phyloP scores from a whole-genome alignment of 2,888 invertebrate species.

The Andricus curvator region DNA sequence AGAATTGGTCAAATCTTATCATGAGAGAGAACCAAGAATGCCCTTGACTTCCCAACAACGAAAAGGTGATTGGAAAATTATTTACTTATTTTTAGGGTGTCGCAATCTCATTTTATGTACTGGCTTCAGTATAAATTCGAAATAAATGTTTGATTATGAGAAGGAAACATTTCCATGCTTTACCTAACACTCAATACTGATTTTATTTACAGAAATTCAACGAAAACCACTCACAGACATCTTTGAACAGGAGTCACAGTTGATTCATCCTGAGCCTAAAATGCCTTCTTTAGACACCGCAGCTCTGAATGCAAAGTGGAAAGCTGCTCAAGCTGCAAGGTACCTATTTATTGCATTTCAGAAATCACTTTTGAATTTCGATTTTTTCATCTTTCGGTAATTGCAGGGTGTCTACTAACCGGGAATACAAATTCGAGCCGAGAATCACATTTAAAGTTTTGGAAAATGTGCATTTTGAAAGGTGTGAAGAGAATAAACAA shows the following conservation, averaged over 20 bases:
- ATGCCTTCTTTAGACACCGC: constrained; percentile 72
- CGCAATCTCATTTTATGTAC: too few relatives aligned
- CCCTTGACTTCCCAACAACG: constrained; percentile 71
- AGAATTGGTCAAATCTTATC: constrained; percentile 73
- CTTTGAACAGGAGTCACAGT: constrained; percentile 74
- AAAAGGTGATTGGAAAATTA: constrained; percentile 67
- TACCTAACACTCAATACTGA: neutral
- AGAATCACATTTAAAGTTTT: too few relatives aligned
- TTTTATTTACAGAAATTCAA: constrained; percentile 68
- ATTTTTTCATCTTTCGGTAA: neutral
- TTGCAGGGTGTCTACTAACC: neutral
- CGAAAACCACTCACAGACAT: constrained; percentile 74
- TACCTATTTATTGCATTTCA: constrained; percentile 48
- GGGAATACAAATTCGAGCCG: too few relatives aligned
- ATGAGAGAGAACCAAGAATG: constrained; percentile 72
- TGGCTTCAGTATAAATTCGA: too few relatives aligned
- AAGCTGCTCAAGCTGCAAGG: constrained; percentile 73
- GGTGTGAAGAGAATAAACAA: too few relatives aligned
- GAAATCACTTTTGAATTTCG: neutral
- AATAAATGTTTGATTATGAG: too few relatives aligned
- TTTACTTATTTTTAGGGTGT: neutral
- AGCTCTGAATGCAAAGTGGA: constrained; percentile 75
- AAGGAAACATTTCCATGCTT: constrained; percentile 13
- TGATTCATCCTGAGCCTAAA: constrained; percentile 74
- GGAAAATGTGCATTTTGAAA: too few relatives aligned